phyloP scores from a whole-genome alignment of 2,113 vertebrate genomes.

The Dasyornis broadbenti region DNA sequence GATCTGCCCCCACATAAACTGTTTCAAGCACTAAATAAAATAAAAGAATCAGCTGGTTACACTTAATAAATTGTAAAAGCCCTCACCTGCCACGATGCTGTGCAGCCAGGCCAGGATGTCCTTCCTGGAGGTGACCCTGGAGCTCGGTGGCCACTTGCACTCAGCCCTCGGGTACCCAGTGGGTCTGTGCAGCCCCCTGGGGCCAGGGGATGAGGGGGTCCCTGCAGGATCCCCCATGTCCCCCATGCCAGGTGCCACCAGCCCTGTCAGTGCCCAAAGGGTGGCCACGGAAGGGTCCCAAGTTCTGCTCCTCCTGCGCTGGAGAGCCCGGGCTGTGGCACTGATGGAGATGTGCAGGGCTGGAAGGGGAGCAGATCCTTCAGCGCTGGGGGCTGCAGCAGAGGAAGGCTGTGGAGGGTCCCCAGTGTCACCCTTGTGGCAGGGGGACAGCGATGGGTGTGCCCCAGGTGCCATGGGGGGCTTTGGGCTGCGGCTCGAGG shows the following conservation, averaged over 20 bases:
- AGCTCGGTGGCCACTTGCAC: neutral
- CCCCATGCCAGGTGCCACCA: accelerated
- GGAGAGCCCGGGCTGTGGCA: accelerated
- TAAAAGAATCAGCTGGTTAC: neutral
- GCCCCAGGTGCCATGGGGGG: accelerated
- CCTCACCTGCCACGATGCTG: neutral
- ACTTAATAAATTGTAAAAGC: neutral
- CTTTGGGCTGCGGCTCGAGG: accelerated
- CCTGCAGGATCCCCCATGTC: accelerated
- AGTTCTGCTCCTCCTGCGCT: accelerated
- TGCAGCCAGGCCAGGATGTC: accelerated
- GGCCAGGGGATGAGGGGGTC: accelerated
- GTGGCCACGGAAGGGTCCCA: accelerated
- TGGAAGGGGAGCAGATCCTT: neutral
- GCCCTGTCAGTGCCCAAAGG: neutral
- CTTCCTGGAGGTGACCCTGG: accelerated
- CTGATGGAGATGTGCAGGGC: neutral
- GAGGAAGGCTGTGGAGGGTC: neutral
- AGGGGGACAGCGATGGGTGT: accelerated
- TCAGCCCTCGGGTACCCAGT: accelerated
- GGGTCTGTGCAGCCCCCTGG: accelerated
- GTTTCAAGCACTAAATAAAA: neutral
- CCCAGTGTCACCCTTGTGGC: accelerated
- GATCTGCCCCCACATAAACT: neutral
- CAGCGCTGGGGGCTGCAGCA: accelerated